These are phyloP conservation scores for Polia nebulosa DNA, from an alignment of 2,888 invertebrate species.

Conservation along the genomic window DNA sequence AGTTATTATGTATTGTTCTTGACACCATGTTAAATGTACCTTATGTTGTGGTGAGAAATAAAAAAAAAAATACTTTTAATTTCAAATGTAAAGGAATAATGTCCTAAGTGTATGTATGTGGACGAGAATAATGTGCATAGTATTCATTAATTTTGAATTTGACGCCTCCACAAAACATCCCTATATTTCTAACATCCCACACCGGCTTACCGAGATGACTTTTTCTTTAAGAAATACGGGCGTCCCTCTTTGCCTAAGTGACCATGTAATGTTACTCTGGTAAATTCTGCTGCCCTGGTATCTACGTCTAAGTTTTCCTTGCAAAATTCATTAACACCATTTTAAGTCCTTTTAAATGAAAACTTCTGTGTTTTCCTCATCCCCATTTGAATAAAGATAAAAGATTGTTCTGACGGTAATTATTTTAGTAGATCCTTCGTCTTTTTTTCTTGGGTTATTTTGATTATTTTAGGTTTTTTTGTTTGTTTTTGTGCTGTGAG, in stretches of 20 bases:
- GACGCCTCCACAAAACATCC: constrained; percentile 20
- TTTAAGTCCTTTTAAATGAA: constrained; percentile 25
- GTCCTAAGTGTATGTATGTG: too few relatives aligned
- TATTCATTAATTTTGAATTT: too few relatives aligned
- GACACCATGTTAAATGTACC: too few relatives aligned
- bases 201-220: constrained; percentile 66
- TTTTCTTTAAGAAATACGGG: constrained; percentile 72
- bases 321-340: constrained; percentile 76
- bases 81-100: too few relatives aligned
- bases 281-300: constrained; percentile 37
- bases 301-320: constrained; percentile 60
- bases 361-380: constrained; percentile 29
- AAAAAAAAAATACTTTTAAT: too few relatives aligned
- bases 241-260: constrained; percentile 78
- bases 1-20: too few relatives aligned
- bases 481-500: background rate
- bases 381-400: constrained; percentile 53
- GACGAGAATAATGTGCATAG: too few relatives aligned
- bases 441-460: constrained; percentile 5
- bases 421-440: constrained; percentile 46
- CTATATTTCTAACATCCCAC: constrained; percentile 52
- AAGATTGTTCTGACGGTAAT: constrained; percentile 40
- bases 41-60: too few relatives aligned
- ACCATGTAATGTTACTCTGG: constrained; percentile 77
- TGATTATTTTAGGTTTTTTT: background rate